Base-by-base conservation (phyloP, 2,888 invertebrate species). In the Noctuana brunneofusca region DNA sequence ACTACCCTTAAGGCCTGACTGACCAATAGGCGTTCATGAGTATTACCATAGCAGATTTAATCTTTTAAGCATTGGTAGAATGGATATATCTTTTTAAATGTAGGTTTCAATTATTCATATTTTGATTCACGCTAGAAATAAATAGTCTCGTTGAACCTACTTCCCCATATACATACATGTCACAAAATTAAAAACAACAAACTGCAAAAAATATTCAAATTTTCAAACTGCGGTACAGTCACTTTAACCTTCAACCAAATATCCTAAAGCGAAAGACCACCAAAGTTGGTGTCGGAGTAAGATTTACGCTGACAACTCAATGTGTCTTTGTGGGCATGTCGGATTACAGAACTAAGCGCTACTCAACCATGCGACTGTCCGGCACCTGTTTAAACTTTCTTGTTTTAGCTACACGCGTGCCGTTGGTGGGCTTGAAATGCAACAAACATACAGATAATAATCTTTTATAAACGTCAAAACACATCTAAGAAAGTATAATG, bases 291-390 rank as follows among this genome's bases (percentile, higher is more conserved):
- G 50, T 65, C 63, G 64, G 60, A 65, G 64, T 55, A 65, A 73
- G 70, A 75, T 75, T 74, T 73, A 74, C 69, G 70, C 66, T 67
- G 74, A 75, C 75, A 74, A 70, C 70, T 74, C 74, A 75, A 75
- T 75, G 66, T 68, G 67, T 63, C 67, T 67, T 69, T 73, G 71
- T 71, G 60, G 52, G 49, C 58, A 64, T 58, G 65, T 67, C 64
- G 64, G 66, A 66, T 68, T 68, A 69, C 64, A 48, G 52, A 24
- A 63, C 63, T 68, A 64, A 63, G 60, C 54, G 63, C 53, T 64
- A 22, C 59, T 46, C 35, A 12, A 20, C 32, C 52, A 49, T 49
- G 49, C 24, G 49, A 49, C 49, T 49, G 49, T 24, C 6, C 27
- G 49, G 24, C 49, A 49, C 49, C 49, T 32, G 49, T 49, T 49